Evolutionary conservation across 1,140 invertebrate species (phyloP).

Genomic region (Heliconius eleuchia): DNA sequence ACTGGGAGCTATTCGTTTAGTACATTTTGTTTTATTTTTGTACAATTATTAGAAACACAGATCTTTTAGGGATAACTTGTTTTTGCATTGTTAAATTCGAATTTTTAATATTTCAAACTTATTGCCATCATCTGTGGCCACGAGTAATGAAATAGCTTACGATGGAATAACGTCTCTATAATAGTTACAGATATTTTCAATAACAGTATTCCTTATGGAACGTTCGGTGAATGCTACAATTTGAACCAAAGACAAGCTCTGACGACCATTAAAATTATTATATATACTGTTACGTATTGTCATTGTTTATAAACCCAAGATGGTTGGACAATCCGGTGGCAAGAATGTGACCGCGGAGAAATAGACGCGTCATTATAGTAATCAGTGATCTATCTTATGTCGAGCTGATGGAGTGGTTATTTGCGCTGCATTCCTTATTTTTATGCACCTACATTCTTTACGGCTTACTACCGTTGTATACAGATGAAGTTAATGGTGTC

Average conservation of each 20-base stretch:
- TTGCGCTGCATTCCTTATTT: constrained; percentile 53
- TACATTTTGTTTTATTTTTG: no score
- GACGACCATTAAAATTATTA: constrained; percentile 28
- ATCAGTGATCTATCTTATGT: constrained; percentile 35
- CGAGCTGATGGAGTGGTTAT: constrained; percentile 28
- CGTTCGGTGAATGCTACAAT: constrained; percentile 10
- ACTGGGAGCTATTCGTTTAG: neutral
- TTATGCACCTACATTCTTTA: constrained; percentile 47
- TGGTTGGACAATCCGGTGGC: constrained; percentile 35
- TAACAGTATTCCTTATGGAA: constrained; percentile 8
- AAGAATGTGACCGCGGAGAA: constrained; percentile 40
- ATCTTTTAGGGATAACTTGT: no score
- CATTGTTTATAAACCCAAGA: constrained; percentile 34
- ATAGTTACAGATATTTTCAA: neutral
- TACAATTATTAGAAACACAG: no score
- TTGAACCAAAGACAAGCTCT: constrained; percentile 17
- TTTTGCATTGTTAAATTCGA: no score
- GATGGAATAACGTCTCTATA: neutral
- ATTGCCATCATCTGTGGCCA: neutral
- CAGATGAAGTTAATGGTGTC: constrained; percentile 33
- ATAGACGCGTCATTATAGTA: constrained; percentile 43
- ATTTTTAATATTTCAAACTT: no score
- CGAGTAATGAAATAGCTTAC: neutral
- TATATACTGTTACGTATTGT: constrained; percentile 30
- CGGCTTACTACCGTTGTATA: constrained; percentile 37